phyloP scores from a whole-genome alignment of 2,888 invertebrate species.

The Bedellia somnulentella region DNA sequence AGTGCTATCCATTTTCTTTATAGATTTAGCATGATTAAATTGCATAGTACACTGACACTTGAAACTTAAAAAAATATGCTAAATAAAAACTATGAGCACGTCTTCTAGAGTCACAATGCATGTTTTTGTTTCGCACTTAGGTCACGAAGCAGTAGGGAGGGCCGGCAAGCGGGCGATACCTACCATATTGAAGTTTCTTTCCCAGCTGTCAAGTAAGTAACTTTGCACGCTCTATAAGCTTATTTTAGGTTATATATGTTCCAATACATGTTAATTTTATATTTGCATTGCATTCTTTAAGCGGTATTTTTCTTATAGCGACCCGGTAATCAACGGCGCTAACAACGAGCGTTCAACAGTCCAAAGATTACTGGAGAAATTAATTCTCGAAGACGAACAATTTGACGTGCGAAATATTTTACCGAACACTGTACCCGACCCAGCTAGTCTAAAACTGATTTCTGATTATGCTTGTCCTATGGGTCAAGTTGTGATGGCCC shows the following conservation, averaged over 20 bases:
- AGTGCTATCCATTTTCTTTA: too few species aligned
- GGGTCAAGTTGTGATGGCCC: conserved; percentile 92
- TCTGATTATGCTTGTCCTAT: conserved; percentile 92
- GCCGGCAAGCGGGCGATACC: conserved; percentile 85
- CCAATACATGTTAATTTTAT: too few species aligned
- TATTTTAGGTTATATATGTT: too few species aligned
- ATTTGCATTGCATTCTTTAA: too few species aligned
- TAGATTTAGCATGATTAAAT: too few species aligned
- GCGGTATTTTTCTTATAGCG: conserved; percentile 65
- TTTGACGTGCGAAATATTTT: conserved; percentile 91
- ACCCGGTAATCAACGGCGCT: conserved; percentile 85
- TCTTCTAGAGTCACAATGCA: conserved; percentile 51
- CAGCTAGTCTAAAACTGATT: conserved; percentile 81
- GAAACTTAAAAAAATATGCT: too few species aligned
- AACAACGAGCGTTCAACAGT: conserved; percentile 86
- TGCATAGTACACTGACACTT: too few species aligned
- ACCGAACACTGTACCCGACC: conserved; percentile 93
- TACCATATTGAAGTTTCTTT: conserved; percentile 91
- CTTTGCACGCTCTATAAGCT: conserved; percentile 20
- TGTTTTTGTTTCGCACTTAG: conserved; percentile 65
- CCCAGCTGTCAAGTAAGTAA: conserved; percentile 87
- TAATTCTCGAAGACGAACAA: conserved; percentile 91
- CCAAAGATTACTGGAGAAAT: conserved; percentile 80
- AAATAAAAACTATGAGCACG: too few species aligned
- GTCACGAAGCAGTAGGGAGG: conserved; percentile 71